Base-by-base conservation (phyloP, 2,113 vertebrate species). In the Bos indicus region DNA sequence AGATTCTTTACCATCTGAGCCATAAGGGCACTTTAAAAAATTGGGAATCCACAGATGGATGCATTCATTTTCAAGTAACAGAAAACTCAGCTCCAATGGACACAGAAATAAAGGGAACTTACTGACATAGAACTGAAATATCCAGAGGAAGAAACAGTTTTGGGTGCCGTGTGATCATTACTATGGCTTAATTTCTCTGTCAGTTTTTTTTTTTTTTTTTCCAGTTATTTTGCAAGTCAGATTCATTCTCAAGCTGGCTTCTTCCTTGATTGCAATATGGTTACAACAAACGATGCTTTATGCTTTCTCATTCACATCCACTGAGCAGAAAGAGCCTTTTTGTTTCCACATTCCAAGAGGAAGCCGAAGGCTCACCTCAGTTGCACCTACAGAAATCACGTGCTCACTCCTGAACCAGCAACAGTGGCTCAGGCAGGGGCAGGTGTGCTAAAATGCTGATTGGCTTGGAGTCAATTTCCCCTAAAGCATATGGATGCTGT, bases 191-290 rank as follows among this genome's bases (percentile, higher is more conserved):
- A 16, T 88, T 64, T 90, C 83, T 81, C 40, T 51, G 6, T 16
- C 7, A 43, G 23, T 43, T 23, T 14, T 43, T 13, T 6, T 6
- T 26, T 54, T 54, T 43, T 52, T 60, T 25, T 26, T 25, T 5
- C 1, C 30, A 51, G 59, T 78, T 62, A 87, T 77, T 96, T 91
- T 95, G 87, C 71, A 88, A 92, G 78, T 92, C 94, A 96, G 92
- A 95, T 62, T 90, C 87, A 51, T n/a, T 62, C 74, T 80, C 40
- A 33, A 2, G 12, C 67, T 77, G 59, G 36, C 36, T 77, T 30
- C 59, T 84, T 64, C 90, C 52, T 36, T 40, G 91, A 77, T 9
- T 48, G 28, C 11, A 36, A 33, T 25, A 16, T 54, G 81, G 52
- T 54, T 77, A 28, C n/a, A n/a, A 43, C 36, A 80, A 60, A 59